These are phyloP conservation scores for Cyclina sinensis DNA, from an alignment of 1,140 invertebrate species.

Conservation along the genomic window DNA sequence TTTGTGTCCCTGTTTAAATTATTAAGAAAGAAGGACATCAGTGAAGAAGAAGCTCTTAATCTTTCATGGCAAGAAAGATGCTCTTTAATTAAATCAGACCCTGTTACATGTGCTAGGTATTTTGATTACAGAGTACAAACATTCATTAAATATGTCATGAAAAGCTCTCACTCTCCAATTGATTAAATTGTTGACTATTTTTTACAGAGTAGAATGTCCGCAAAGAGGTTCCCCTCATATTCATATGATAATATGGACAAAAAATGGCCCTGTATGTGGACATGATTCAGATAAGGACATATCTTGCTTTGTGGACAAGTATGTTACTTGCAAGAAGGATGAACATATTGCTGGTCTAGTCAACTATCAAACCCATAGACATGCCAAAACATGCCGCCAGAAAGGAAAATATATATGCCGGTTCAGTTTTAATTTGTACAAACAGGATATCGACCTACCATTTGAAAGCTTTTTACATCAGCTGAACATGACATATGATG, in stretches of 20 bases:
- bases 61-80: slow-evolving; percentile 21
- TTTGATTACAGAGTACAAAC: slow-evolving; percentile 67
- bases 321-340: slow-evolving; percentile 59
- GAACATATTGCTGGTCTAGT: slow-evolving; percentile 58
- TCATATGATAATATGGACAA: slow-evolving; percentile 86
- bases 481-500: not conserved
- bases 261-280: slow-evolving; percentile 79
- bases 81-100: slow-evolving; percentile 49
- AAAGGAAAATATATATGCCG: slow-evolving; percentile 65
- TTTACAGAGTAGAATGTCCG: slow-evolving; percentile 86
- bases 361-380: slow-evolving; percentile 64
- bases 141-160: slow-evolving; percentile 59
- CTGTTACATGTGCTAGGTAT: too few relatives aligned
- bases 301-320: slow-evolving; percentile 66
- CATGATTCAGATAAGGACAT: slow-evolving; percentile 38
- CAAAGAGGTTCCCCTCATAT: slow-evolving; percentile 86
- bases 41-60: not conserved
- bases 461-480: not conserved
- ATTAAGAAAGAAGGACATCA: not conserved
- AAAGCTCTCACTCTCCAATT: slow-evolving; percentile 31
- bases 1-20: not conserved
- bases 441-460: not conserved
- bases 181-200: slow-evolving; percentile 73
- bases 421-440: slow-evolving; percentile 69
- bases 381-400: slow-evolving; percentile 70